Conservation (phyloP, 2,113 vertebrate species). For the Acrocephalus kingi region DNA sequence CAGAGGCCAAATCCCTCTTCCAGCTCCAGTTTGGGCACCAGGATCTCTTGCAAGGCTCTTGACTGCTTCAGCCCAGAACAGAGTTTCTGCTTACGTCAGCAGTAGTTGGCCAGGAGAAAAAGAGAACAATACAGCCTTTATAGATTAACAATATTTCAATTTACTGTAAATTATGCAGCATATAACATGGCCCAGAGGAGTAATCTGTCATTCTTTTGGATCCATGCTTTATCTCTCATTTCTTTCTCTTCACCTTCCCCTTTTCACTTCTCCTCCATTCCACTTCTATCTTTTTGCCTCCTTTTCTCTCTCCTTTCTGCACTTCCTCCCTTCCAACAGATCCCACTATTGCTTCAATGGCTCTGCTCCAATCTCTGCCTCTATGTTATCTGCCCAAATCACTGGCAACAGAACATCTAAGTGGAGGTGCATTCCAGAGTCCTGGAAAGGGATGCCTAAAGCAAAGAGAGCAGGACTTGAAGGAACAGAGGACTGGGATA, state of each 20-base stretch:
- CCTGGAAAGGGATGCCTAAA: neutral
- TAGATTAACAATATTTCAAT: slow-evolving; percentile 43
- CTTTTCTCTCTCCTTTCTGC: neutral
- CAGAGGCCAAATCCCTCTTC: slow-evolving; percentile 19
- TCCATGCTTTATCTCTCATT: neutral
- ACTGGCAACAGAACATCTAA: neutral
- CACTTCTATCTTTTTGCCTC: neutral
- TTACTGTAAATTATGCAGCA: neutral
- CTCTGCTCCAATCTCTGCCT: neutral
- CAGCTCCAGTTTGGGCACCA: neutral
- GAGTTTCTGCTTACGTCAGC: slow-evolving; percentile 22
- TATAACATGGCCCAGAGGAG: neutral
- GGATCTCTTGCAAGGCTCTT: neutral
- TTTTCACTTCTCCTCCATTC: neutral
- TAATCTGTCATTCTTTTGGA: slow-evolving; percentile 1
- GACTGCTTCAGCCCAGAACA: slow-evolving; percentile 8
- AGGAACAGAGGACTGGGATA: neutral
- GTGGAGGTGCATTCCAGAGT: neutral
- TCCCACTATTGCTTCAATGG: neutral
- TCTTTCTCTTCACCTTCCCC: neutral
- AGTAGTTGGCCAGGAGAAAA: slow-evolving; percentile 9
- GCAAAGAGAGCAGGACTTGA: neutral
- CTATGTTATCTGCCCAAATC: neutral
- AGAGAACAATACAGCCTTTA: slow-evolving; percentile 44
- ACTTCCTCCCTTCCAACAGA: neutral